These are phyloP conservation scores for Pantherophis alleghaniensis DNA, from an alignment of 2,797 vertebrate genomes.

Conservation along the genomic window DNA sequence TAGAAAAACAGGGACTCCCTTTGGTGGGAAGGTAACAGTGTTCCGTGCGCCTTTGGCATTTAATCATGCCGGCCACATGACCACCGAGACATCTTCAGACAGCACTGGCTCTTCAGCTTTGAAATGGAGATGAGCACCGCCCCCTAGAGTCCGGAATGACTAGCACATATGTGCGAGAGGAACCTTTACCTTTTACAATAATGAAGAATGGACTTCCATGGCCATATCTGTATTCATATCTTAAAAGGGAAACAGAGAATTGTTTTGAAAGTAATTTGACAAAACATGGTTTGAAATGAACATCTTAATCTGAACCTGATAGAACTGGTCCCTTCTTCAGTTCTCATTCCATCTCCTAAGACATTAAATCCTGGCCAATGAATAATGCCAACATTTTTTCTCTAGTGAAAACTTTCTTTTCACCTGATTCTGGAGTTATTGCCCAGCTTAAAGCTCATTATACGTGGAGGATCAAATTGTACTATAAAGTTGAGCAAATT, in stretches of 20 bases:
- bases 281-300: background rate
- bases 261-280: background rate
- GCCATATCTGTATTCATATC: background rate
- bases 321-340: slow-evolving; percentile 33
- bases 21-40: too few species aligned
- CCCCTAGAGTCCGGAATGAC: too few species aligned
- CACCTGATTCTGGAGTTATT: slow-evolving; percentile 37
- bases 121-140: too few species aligned
- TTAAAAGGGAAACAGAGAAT: background rate
- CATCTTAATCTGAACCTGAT: background rate
- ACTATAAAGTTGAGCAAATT: slow-evolving; percentile 41
- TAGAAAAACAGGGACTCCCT: too few species aligned
- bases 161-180: too few species aligned
- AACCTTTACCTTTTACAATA: background rate
- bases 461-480: slow-evolving; percentile 40
- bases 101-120: too few species aligned
- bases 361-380: slow-evolving; percentile 16
- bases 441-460: slow-evolving; percentile 43
- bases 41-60: too few species aligned
- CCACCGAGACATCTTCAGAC: too few species aligned
- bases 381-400: slow-evolving; percentile 35
- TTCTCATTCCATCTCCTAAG: background rate
- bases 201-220: background rate
- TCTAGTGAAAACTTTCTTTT: slow-evolving; percentile 52
- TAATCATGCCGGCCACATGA: too few species aligned